Base-by-base conservation (phyloP, 1,140 invertebrate species). In the Ceratoteleas bidentatus region DNA sequence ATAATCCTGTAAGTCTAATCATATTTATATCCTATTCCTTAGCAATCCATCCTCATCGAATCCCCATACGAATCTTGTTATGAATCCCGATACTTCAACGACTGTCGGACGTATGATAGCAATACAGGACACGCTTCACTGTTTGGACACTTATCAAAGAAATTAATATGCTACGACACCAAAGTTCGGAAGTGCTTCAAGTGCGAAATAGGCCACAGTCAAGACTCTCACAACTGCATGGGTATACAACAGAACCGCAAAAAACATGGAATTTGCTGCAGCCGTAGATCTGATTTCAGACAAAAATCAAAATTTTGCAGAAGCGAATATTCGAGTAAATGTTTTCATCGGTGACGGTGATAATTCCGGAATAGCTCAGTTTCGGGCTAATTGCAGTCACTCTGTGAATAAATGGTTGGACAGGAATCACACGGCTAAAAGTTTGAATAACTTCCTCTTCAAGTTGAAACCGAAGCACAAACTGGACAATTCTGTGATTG, bases 31-130 rank as follows among this genome's bases (percentile, higher is more conserved):
- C n/a, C n/a, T n/a, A n/a, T n/a, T n/a, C n/a, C n/a, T n/a, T n/a
- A n/a, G n/a, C n/a, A n/a, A n/a, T n/a, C n/a, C n/a, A n/a, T n/a
- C n/a, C n/a, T n/a, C n/a, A n/a, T n/a, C n/a, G n/a, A n/a, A n/a
- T n/a, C n/a, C n/a, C n/a, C n/a, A 38, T 38, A 38, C 9, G 9
- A 38, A 38, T 38, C 9, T 9, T 38, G 9, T 38, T 53, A 9
- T 53, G 10, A 8, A 53, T 52, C n/a, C n/a, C n/a, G n/a, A n/a
- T n/a, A n/a, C n/a, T n/a, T n/a, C n/a, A n/a, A n/a, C n/a, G n/a
- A n/a, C 0, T 52, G 70, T 2, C 13, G 70, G 33, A 58, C 70
- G 6, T 74, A 74, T 33, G 60, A 74, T 40, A 74, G 70, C 34
- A 32, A 64, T 7, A 65, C 53, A 0, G 70, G 70, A 0, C 53